Evolutionary conservation across 2,113 vertebrate species (phyloP), one percentile per base, ranked within the genome.

Genomic region (Colaptes auratus): DNA sequence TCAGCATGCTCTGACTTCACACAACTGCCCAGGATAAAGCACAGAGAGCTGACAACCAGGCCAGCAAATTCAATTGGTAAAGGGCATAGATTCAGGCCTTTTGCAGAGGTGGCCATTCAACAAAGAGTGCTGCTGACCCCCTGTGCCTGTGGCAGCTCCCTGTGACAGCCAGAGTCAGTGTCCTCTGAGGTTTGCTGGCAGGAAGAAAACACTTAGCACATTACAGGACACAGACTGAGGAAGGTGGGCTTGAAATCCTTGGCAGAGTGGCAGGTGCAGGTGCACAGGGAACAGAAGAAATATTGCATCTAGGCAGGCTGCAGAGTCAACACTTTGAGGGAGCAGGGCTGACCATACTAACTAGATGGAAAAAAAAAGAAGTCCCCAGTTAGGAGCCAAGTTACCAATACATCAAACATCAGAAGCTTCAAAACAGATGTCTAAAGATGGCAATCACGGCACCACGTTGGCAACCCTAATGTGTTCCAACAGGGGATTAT

Each of bases 381-480:
- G 71, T 90, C 79, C 53, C 36, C 44, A 65, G 2, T 60, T 93
- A 86, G 53, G 44, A 90, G 36, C 69, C 83, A 77, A 70, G 21
- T 88, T 56, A 63, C 1, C 1, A 64, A 70, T 35, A 35, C 58
- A 88, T 88, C 52, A 83, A 71, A 78, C 36, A 28, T 12, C 73
- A 1, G 5, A 63, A 36, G 63, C 50, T 96, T 44, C 48, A 71
- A 71, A 90, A 12, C 53, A 94, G 56, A 90, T 92, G 90, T 83
- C 95, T 94, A 93, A 95, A 95, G 82, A 92, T 90, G 82, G 90
- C 80, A 94, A 88, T 50, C 84, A 39, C 28, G 74, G 36, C 61
- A 82, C 30, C 0, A 1, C 56, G 44, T 44, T 88, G 84, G 84
- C 84, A 93, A 15, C 77, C 69, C 10, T 11, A 28, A 52, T 59